A percentile compares a stretch with the other conserved stretches of the same genome.
phyloP scores from a whole-genome alignment of 2,888 invertebrate genomes.

The Drosophila austrosaltans region DNA sequence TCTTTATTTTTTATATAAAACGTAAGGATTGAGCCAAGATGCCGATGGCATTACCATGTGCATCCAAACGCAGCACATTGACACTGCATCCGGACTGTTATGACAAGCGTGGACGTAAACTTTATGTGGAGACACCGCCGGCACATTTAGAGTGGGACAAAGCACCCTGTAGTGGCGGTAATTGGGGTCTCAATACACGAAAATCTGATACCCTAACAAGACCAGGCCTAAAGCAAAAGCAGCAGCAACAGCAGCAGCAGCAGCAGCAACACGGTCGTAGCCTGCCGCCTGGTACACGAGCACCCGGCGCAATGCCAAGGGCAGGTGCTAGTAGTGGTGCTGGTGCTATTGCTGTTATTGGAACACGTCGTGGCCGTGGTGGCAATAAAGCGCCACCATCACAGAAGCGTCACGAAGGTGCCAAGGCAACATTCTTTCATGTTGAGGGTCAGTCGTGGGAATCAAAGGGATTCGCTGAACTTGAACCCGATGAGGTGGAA shows the following conservation, averaged over 20 bases:
- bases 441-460: slow-evolving; percentile 64
- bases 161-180: slow-evolving; percentile 14
- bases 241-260: slow-evolving; percentile 30
- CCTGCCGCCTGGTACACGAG: slow-evolving; percentile 61
- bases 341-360: background rate
- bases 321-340: background rate
- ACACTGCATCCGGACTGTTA: slow-evolving; percentile 55
- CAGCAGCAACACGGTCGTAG: slow-evolving; percentile 6
- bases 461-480: slow-evolving; percentile 60
- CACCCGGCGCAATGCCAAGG: slow-evolving; percentile 21
- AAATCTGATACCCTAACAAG: no score
- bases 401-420: slow-evolving; percentile 34
- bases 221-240: slow-evolving; percentile 31
- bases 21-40: slow-evolving; percentile 14
- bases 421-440: slow-evolving; percentile 65
- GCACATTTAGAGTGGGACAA: background rate
- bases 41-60: slow-evolving; percentile 53
- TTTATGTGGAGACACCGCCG: slow-evolving; percentile 38
- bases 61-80: slow-evolving; percentile 33
- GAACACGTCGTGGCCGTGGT: background rate
- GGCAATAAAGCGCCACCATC: slow-evolving; percentile 9
- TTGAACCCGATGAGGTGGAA: slow-evolving; percentile 52
- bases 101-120: slow-evolving; percentile 45
- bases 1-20: background rate
- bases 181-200: background rate